These are phyloP conservation scores for Axis porcinus DNA, from an alignment of 2,113 vertebrate genomes.

Conservation along the genomic window DNA sequence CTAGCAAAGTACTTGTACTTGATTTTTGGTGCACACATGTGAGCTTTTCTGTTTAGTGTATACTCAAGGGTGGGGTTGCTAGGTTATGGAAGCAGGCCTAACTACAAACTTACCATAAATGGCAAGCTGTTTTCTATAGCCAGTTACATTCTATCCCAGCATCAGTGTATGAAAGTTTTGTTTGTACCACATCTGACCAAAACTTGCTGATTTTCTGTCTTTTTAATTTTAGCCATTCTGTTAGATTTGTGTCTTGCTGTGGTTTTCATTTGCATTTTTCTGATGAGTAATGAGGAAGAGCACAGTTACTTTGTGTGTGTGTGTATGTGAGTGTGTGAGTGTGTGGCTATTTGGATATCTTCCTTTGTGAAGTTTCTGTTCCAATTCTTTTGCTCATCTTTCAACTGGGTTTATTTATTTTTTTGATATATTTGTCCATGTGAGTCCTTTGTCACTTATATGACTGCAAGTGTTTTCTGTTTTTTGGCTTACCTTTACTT, in stretches of 20 bases:
- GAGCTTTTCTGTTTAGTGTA: neutral
- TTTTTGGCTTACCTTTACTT: neutral
- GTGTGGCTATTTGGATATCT: neutral
- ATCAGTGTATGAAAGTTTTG: neutral
- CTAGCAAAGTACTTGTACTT: neutral
- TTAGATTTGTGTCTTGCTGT: neutral
- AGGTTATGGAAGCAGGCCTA: neutral
- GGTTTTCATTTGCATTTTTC: slow-evolving; percentile 3
- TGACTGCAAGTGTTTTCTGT: neutral
- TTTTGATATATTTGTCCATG: neutral
- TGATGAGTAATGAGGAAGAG: neutral
- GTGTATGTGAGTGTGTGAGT: neutral
- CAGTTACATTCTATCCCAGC: neutral
- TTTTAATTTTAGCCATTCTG: neutral
- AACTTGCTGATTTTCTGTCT: neutral
- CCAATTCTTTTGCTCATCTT: neutral
- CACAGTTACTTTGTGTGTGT: neutral
- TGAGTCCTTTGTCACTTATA: neutral
- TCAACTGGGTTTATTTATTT: neutral
- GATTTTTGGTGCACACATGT: neutral
- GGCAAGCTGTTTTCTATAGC: neutral
- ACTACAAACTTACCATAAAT: neutral
- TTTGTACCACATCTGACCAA: neutral
- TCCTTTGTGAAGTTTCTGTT: neutral
- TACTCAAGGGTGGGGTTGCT: neutral